Evolutionary conservation across 1,140 invertebrate species (phyloP).

Genomic region (Drosophila bocki): DNA sequence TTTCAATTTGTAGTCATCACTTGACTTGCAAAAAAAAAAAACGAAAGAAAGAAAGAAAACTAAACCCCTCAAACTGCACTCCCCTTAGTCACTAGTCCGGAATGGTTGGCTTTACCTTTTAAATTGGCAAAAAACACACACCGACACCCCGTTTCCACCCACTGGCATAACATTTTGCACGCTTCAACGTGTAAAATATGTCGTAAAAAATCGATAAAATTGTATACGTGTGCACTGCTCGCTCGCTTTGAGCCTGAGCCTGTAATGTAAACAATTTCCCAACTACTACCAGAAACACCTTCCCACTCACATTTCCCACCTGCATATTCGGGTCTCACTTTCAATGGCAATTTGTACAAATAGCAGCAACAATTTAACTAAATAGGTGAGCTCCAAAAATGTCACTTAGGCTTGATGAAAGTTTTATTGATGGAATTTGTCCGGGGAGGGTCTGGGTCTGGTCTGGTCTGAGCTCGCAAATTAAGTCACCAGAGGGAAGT

Average conservation of each 20-base stretch:
- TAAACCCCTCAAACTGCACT: not conserved
- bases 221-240: conserved; percentile 46
- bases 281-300: conserved; percentile 6
- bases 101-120: conserved; percentile 40
- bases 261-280: conserved; percentile 69
- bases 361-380: conserved; percentile 58
- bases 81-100: conserved; percentile 3
- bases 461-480: conserved; percentile 23
- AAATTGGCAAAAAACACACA: conserved; percentile 48
- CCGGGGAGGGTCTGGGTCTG: not conserved
- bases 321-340: conserved; percentile 43
- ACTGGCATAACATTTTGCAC: conserved; percentile 52
- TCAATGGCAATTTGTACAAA: conserved; percentile 68
- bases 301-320: conserved; percentile 1
- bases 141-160: not conserved
- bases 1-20: conserved; percentile 24
- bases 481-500: conserved; percentile 56
- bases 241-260: conserved; percentile 13
- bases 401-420: conserved; percentile 63
- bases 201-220: conserved; percentile 77
- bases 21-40: conserved; percentile 7
- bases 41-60: not conserved
- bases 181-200: conserved; percentile 64
- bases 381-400: conserved; percentile 42
- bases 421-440: conserved; percentile 69